Conservation (phyloP, 2,113 vertebrate genomes). For the Lutjanus erythropterus region DNA sequence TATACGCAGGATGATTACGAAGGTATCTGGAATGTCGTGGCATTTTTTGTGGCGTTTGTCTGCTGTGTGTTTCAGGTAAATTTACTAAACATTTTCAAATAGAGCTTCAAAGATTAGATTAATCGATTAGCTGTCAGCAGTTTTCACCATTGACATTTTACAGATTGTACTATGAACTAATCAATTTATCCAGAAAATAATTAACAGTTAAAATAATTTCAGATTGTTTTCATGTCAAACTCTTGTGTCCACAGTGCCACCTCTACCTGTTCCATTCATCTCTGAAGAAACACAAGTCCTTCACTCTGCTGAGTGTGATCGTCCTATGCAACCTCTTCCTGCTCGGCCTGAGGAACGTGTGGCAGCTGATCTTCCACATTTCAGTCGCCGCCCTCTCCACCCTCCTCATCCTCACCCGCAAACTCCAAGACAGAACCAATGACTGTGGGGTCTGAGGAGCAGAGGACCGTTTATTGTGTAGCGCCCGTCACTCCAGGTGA, state of each 20-base stretch:
- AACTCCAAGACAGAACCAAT: slow-evolving; percentile 86
- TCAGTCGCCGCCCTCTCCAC: slow-evolving; percentile 90
- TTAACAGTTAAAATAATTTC: too few species aligned
- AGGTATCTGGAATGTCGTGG: slow-evolving; percentile 90
- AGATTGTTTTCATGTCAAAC: too few species aligned
- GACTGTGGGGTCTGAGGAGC: slow-evolving; percentile 90
- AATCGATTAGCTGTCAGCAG: too few species aligned
- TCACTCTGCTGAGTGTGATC: slow-evolving; percentile 83
- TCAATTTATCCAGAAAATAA: too few species aligned
- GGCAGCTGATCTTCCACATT: slow-evolving; percentile 94
- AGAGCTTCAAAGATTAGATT: not conserved
- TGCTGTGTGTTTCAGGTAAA: slow-evolving; percentile 92
- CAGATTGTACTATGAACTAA: too few species aligned
- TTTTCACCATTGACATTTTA: too few species aligned
- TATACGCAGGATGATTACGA: slow-evolving; percentile 91
- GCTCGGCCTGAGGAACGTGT: slow-evolving; percentile 89
- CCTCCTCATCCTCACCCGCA: slow-evolving; percentile 88
- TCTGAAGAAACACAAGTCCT: slow-evolving; percentile 86
- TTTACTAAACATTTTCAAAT: not conserved
- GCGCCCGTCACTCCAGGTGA: slow-evolving; percentile 30
- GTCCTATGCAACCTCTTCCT: slow-evolving; percentile 91
- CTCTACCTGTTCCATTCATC: slow-evolving; percentile 94
- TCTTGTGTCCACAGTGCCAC: slow-evolving; percentile 87
- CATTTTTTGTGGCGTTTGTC: slow-evolving; percentile 92
- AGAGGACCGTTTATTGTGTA: not conserved